Evolutionary conservation across 2,888 invertebrate species (phyloP).

Genomic region (Acanthococcus lagerstroemiae): DNA sequence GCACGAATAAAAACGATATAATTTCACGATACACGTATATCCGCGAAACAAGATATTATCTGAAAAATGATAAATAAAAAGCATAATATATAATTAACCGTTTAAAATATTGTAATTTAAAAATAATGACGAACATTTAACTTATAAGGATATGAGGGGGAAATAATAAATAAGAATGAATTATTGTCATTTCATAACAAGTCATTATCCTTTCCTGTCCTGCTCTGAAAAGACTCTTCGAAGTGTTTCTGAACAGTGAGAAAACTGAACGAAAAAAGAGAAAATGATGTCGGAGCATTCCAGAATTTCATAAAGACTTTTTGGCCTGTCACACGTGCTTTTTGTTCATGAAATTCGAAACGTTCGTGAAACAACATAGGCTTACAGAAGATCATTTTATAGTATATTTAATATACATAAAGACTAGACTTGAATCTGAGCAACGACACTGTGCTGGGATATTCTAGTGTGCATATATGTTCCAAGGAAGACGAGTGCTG

Average conservation of each 20-base stretch:
- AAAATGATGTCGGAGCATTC: neutral
- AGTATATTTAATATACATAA: neutral
- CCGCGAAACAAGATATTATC: too few species aligned
- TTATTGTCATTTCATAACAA: conserved; percentile 12
- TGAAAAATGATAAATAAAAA: neutral
- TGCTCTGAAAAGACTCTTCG: too few species aligned
- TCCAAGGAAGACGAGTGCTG: neutral
- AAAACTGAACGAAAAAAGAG: neutral
- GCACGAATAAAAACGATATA: too few species aligned
- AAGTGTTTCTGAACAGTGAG: too few species aligned
- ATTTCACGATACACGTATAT: too few species aligned
- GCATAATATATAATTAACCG: neutral
- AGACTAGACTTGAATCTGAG: neutral
- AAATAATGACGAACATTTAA: conserved; percentile 1
- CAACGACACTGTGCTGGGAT: neutral
- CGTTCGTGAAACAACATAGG: too few species aligned
- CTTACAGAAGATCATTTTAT: too few species aligned
- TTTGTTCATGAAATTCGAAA: too few species aligned
- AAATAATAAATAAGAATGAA: neutral
- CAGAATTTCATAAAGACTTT: too few species aligned
- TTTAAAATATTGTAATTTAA: neutral
- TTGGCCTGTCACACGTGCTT: too few species aligned
- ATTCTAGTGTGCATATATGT: neutral
- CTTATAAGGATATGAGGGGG: neutral
- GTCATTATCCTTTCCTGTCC: too few species aligned